phyloP scores from a whole-genome alignment of 2,797 vertebrate species.

The Furcifer pardalis region DNA sequence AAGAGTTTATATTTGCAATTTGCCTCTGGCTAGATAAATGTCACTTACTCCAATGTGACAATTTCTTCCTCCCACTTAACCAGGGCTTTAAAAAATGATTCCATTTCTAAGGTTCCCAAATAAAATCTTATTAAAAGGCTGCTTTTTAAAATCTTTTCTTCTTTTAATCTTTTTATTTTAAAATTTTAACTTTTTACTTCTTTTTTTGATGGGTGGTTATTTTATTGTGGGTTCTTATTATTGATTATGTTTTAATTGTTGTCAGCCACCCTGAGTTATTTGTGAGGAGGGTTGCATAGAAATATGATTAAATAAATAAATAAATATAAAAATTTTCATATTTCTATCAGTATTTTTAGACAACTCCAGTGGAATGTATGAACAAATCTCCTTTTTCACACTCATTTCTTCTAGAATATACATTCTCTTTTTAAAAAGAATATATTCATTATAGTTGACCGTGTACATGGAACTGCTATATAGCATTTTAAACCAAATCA shows the following conservation, averaged over 20 bases:
- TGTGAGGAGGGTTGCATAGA: too few species aligned
- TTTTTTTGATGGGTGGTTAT: too few species aligned
- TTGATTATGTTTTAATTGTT: too few species aligned
- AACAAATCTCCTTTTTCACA: too few species aligned
- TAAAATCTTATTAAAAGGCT: background rate
- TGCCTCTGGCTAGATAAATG: background rate
- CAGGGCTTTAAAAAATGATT: background rate
- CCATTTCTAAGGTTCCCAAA: background rate
- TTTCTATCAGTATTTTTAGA: background rate
- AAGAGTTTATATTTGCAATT: background rate
- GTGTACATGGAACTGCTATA: slow-evolving; percentile 16
- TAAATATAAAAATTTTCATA: background rate
- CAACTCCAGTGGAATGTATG: background rate
- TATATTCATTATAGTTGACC: background rate
- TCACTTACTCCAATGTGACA: background rate
- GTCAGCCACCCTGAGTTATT: too few species aligned
- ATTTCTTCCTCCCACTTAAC: background rate
- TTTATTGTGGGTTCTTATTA: too few species aligned
- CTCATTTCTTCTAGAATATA: too few species aligned
- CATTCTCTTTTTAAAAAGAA: background rate
- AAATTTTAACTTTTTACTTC: too few species aligned
- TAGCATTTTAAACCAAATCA: slow-evolving; percentile 22
- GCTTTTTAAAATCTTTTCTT: too few species aligned
- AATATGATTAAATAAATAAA: too few species aligned
- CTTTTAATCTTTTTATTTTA: too few species aligned